These are phyloP conservation scores for Nannoperca australis DNA, from an alignment of 2,797 vertebrate species.

Conservation along the genomic window DNA sequence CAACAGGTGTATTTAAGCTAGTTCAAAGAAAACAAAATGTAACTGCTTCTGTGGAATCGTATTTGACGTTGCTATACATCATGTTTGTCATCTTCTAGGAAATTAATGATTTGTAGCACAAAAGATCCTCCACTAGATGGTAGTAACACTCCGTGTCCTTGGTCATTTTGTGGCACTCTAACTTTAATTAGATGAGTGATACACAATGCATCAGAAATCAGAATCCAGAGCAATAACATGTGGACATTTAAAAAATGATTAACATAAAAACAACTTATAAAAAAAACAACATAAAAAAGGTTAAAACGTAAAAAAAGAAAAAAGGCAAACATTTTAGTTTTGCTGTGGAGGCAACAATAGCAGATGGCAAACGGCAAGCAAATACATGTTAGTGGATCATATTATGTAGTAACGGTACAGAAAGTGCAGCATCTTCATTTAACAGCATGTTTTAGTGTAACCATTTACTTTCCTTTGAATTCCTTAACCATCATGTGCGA, in stretches of 20 bases:
- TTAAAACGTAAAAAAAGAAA: constrained; percentile 36
- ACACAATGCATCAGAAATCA: constrained; percentile 59
- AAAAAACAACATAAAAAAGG: constrained; percentile 64
- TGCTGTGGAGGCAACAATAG: constrained; percentile 54
- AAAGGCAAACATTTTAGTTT: constrained; percentile 34
- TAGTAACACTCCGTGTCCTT: neutral
- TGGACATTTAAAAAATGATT: constrained; percentile 54
- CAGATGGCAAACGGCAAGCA: constrained; percentile 43
- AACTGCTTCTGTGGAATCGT: neutral
- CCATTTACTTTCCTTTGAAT: constrained; percentile 14
- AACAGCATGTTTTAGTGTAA: constrained; percentile 71
- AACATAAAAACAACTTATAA: constrained; percentile 67
- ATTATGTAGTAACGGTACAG: constrained; percentile 71
- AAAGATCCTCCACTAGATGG: constrained; percentile 57
- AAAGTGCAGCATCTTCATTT: constrained; percentile 90
- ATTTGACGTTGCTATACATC: neutral
- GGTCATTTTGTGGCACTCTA: neutral
- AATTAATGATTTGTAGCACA: neutral
- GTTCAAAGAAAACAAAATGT: neutral
- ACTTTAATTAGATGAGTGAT: constrained; percentile 68
- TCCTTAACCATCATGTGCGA: constrained; percentile 14
- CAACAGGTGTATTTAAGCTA: neutral
- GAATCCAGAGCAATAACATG: constrained; percentile 65
- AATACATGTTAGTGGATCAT: constrained; percentile 63
- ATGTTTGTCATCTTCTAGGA: neutral